Base-by-base conservation (phyloP, 2,888 invertebrate genomes). In the Leptothorax acervorum region DNA sequence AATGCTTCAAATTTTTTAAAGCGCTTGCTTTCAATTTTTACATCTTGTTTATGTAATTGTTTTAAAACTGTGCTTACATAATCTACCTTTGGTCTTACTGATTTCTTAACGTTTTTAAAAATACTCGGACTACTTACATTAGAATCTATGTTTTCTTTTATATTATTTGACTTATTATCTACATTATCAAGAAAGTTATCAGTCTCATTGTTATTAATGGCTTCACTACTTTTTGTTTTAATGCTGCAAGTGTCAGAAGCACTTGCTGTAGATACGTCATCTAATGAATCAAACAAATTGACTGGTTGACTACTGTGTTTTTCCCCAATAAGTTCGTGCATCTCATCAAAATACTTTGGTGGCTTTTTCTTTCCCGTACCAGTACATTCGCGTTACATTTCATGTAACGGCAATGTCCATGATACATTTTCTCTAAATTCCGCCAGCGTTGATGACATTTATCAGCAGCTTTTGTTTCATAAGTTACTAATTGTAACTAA, bases 381-480 rank as follows among this genome's bases (percentile, higher is more conserved):
- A 62, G 55, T n/a, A n/a, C n/a, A n/a, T n/a, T n/a, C n/a, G n/a
- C n/a, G n/a, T n/a, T 62, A 57, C 39, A 31, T 57, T 57, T 42
- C 23, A 45, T 23, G 12, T 70, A 66, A 23, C 68, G 31, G 2
- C 18, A 51, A 70, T 70, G 68, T 51, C 8, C 51, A n/a, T 31
- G n/a, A 70, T 70, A 70, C n/a, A 35, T 53, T 35, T 70, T 70
- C n/a, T 70, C 35, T 35, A 70, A 53, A 5, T 70, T 70, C 12
- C n/a, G 31, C 51, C 51, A 70, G 11, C 35, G 31, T 35, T 70
- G 70, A n/a, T 53, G 51, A 12, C 51, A 70, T 53, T 70, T 70
- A 2, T 51, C 18, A 3, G 11, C 51, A 51, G 18, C 2, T 70
- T 70, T 70, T 5, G 12, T n/a, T 35, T 12, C n/a, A 53, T 35